Conservation (phyloP, 1,140 invertebrate genomes). For the Geopemphigus sp. region DNA sequence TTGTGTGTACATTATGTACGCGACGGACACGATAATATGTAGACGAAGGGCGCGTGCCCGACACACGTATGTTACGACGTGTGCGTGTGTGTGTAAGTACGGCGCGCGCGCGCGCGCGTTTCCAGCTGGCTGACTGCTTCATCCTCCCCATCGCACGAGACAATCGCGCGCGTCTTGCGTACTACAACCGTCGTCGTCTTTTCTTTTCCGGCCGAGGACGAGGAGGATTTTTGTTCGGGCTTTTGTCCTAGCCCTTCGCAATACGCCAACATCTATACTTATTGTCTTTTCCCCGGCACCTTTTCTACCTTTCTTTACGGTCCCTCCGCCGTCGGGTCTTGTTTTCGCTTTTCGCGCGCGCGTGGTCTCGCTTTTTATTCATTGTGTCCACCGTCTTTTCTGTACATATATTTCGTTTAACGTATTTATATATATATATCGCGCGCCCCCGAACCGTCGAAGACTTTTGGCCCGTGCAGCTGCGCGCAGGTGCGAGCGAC, state of each 20-base stretch:
- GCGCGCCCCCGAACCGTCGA: too few species aligned
- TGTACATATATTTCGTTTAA: not conserved
- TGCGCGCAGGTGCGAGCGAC: too few species aligned
- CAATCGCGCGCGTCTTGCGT: slow-evolving; percentile 14
- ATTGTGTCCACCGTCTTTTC: not conserved
- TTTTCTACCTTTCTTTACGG: too few species aligned
- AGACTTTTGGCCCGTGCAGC: too few species aligned
- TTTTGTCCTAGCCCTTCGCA: not conserved
- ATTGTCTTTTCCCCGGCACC: slow-evolving; percentile 7
- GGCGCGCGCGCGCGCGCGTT: slow-evolving; percentile 1
- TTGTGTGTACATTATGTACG: not conserved
- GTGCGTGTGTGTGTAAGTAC: too few species aligned
- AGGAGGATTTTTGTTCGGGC: too few species aligned
- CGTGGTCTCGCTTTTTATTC: not conserved
- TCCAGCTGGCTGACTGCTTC: slow-evolving; percentile 9
- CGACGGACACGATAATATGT: too few species aligned
- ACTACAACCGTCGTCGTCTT: slow-evolving; percentile 2
- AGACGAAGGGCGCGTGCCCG: slow-evolving; percentile 32
- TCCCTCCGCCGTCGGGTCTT: too few species aligned
- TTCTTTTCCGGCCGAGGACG: not conserved
- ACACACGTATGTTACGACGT: not conserved
- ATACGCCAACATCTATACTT: not conserved
- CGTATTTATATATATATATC: too few species aligned
- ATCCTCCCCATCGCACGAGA: slow-evolving; percentile 1
- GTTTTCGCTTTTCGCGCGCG: too few species aligned